Conservation (phyloP, 1,140 invertebrate genomes). For the Cotesia typhae region DNA sequence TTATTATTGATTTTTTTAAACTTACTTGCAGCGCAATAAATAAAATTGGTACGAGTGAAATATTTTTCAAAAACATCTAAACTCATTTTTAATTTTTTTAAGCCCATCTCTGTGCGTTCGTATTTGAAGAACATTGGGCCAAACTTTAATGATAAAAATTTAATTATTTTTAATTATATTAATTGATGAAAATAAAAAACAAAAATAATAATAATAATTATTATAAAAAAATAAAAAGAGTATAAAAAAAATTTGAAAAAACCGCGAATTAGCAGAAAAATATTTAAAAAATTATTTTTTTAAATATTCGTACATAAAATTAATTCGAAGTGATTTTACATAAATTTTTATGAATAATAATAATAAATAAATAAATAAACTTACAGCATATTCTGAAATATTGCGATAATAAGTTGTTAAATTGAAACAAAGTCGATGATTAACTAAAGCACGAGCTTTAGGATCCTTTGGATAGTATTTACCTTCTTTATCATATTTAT, state of each 20-base stretch:
- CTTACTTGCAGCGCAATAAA: slow-evolving; percentile 71
- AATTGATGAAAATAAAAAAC: too few relatives aligned
- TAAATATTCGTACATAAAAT: too few relatives aligned
- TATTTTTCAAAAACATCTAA: slow-evolving; percentile 76
- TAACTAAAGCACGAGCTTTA: slow-evolving; percentile 74
- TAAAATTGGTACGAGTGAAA: slow-evolving; percentile 68
- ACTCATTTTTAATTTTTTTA: slow-evolving; percentile 74
- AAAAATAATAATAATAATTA: too few relatives aligned
- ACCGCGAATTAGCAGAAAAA: too few relatives aligned
- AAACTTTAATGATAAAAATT: slow-evolving; percentile 62
- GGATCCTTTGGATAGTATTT: slow-evolving; percentile 76
- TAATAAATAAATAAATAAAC: slow-evolving; percentile 42
- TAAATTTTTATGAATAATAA: background rate
- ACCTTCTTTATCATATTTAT: slow-evolving; percentile 73
- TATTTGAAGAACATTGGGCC: slow-evolving; percentile 78
- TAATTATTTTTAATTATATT: background rate
- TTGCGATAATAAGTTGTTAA: slow-evolving; percentile 77
- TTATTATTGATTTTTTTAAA: slow-evolving; percentile 9
- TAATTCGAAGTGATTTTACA: too few relatives aligned
- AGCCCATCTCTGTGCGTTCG: slow-evolving; percentile 69
- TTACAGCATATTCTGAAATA: slow-evolving; percentile 74
- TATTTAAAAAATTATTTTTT: too few relatives aligned
- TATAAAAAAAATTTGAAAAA: too few relatives aligned
- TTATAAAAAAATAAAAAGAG: too few relatives aligned
- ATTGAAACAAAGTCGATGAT: slow-evolving; percentile 81